Conservation (phyloP, 2,888 invertebrate species). For the Scaptomyza cyrtandrae region DNA sequence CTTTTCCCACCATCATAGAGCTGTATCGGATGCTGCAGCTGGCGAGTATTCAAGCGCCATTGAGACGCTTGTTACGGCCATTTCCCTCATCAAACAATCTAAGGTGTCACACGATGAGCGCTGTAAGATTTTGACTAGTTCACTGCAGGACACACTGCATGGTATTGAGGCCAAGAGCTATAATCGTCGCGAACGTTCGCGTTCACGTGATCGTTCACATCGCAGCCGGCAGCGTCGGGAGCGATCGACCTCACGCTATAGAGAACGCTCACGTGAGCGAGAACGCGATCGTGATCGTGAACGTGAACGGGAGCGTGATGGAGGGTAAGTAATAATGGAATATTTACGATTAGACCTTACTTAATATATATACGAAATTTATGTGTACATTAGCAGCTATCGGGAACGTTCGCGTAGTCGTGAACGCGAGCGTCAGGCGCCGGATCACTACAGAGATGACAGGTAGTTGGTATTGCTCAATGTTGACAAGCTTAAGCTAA, state of each 20-base stretch:
- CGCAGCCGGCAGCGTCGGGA: slow-evolving; percentile 84
- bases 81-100: slow-evolving; percentile 99
- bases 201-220: slow-evolving; percentile 85
- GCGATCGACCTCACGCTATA: slow-evolving; percentile 87
- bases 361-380: slow-evolving; percentile 1
- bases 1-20: slow-evolving; percentile 86
- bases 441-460: slow-evolving; percentile 84
- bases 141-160: slow-evolving; percentile 97
- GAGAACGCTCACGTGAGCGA: slow-evolving; percentile 89
- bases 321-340: slow-evolving; percentile 85
- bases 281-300: slow-evolving; percentile 86
- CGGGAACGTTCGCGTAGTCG: slow-evolving; percentile 91
- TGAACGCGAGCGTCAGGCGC: slow-evolving; percentile 85
- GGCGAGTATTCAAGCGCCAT: slow-evolving; percentile 99
- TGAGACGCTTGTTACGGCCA: slow-evolving; percentile 99
- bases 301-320: slow-evolving; percentile 83
- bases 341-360: neutral
- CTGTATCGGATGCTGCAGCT: slow-evolving; percentile 98
- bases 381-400: slow-evolving; percentile 77
- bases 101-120: slow-evolving; percentile 94
- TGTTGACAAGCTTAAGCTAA: slow-evolving; percentile 6
- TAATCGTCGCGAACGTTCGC: slow-evolving; percentile 88
- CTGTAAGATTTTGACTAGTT: slow-evolving; percentile 98
- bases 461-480: slow-evolving; percentile 66
- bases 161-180: slow-evolving; percentile 99